Evolutionary conservation across 1,140 invertebrate species (phyloP).

Genomic region (Drosophila bipectinata): DNA sequence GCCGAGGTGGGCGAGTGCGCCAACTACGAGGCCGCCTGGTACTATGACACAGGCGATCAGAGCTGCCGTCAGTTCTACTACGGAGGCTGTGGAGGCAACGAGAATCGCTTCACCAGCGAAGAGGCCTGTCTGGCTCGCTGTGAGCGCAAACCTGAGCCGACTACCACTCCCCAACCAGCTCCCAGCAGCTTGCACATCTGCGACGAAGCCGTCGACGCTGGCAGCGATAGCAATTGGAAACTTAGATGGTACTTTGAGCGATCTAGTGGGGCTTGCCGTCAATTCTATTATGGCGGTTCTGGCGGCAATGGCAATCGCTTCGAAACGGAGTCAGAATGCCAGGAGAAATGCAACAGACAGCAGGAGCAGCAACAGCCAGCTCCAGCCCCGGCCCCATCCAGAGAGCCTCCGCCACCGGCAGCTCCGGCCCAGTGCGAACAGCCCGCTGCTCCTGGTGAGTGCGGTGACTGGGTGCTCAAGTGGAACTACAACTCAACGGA

Average conservation of each 20-base stretch:
- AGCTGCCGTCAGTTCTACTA: conserved; percentile 92
- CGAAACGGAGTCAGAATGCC: conserved; percentile 87
- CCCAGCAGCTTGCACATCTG: conserved; percentile 46
- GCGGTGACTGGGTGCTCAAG: conserved; percentile 89
- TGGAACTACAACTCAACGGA: conserved; percentile 93
- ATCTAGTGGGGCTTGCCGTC: conserved; percentile 87
- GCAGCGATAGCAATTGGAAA: conserved; percentile 43
- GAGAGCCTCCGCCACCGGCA: conserved; percentile 22
- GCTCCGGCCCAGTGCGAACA: conserved; percentile 86
- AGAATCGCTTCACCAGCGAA: conserved; percentile 90
- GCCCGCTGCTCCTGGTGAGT: conserved; percentile 90
- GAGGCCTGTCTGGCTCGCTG: conserved; percentile 88
- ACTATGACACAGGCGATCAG: conserved; percentile 90
- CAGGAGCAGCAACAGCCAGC: conserved; percentile 62
- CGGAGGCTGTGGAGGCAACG: conserved; percentile 92
- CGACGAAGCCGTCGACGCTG: conserved; percentile 33
- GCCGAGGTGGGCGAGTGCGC: conserved; percentile 91
- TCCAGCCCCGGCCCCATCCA: conserved; percentile 35
- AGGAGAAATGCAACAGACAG: conserved; percentile 85
- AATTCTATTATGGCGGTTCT: conserved; percentile 94
- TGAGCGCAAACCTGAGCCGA: conserved; percentile 73
- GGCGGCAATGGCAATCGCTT: conserved; percentile 93
- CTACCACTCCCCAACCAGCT: conserved; percentile 55
- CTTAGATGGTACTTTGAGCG: conserved; percentile 92
- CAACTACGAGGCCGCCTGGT: conserved; percentile 92